These are phyloP conservation scores for Heliconius cydno DNA, from an alignment of 2,888 invertebrate species.

Conservation along the genomic window DNA sequence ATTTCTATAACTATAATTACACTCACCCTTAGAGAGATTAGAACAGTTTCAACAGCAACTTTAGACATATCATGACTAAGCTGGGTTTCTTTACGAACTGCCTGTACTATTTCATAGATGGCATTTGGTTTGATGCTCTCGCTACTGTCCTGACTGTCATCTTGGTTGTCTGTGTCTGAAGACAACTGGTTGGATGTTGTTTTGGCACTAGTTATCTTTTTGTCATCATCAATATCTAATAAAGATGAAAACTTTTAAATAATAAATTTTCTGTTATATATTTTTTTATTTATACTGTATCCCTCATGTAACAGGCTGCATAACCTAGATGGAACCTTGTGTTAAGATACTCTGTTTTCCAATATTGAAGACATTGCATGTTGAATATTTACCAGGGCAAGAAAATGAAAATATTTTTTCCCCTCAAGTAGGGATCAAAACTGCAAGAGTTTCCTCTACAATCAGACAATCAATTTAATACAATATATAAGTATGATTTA, in stretches of 20 bases:
- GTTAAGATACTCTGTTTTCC: not conserved
- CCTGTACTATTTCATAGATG: conserved; percentile 90
- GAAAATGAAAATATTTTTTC: not conserved
- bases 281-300: not conserved
- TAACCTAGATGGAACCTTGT: not conserved
- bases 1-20: not conserved
- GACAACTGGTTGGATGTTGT: conserved; percentile 69
- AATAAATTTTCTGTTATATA: not conserved
- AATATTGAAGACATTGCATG: not conserved
- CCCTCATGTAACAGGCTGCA: not conserved
- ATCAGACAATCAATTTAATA: not conserved
- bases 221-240: conserved; percentile 61
- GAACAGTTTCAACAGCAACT: conserved; percentile 91
- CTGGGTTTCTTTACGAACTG: conserved; percentile 92
- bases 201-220: conserved; percentile 55
- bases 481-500: not conserved
- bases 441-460: not conserved
- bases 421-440: not conserved
- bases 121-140: conserved; percentile 80
- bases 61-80: conserved; percentile 94
- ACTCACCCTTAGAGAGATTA: conserved; percentile 77
- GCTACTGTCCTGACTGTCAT: conserved; percentile 79
- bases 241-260: not conserved
- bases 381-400: not conserved
- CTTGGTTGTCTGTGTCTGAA: conserved; percentile 77